These are phyloP conservation scores for Chirona hameri DNA, from an alignment of 2,888 invertebrate genomes.

Conservation along the genomic window DNA sequence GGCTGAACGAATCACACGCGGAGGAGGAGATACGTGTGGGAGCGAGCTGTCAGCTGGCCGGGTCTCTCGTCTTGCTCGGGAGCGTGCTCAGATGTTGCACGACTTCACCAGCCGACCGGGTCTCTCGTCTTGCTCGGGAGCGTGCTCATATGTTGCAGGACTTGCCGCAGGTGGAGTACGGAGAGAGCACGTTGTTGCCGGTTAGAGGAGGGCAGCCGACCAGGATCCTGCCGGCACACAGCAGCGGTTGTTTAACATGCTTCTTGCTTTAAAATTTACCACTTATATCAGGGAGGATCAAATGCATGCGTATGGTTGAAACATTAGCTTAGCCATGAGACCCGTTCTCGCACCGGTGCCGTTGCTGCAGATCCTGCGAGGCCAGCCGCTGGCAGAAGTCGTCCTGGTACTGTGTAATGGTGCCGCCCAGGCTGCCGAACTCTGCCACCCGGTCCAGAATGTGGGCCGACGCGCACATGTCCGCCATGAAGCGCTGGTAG, in stretches of 20 bases:
- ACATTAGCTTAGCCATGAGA: neutral
- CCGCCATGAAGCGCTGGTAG: constrained; percentile 8
- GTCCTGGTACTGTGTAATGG: constrained; percentile 6
- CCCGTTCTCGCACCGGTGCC: neutral
- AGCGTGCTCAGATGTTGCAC: neutral
- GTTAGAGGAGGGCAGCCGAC: neutral
- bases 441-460: constrained; percentile 10
- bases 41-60: neutral
- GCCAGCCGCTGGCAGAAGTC: neutral
- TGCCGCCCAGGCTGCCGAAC: constrained; percentile 9
- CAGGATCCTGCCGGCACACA: neutral
- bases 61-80: neutral
- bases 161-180: constrained; percentile 4
- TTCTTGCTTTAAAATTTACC: no score
- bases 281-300: no score
- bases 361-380: neutral
- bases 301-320: no score
- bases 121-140: neutral
- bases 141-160: neutral
- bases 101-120: neutral
- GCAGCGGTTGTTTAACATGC: no score
- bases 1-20: no score
- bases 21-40: neutral
- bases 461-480: neutral
- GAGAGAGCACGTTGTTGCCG: neutral